A percentile compares a stretch with the other conserved stretches of the same genome.
phyloP scores from a whole-genome alignment of 2,888 invertebrate species.

The Noctua pronuba region DNA sequence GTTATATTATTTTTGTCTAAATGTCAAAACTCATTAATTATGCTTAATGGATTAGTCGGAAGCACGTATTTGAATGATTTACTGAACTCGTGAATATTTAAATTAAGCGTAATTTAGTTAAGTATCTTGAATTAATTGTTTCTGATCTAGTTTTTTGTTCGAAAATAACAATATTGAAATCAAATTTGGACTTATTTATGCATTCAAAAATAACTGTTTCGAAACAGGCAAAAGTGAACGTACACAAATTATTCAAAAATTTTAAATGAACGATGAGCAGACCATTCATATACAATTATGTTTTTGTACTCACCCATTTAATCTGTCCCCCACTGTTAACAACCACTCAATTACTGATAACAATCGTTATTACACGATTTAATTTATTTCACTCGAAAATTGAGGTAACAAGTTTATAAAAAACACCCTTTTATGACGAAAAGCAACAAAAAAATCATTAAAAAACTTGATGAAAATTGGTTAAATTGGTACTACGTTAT shows the following conservation, averaged over 20 bases:
- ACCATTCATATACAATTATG: constrained; percentile 34
- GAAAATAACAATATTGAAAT: not conserved
- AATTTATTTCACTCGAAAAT: constrained; percentile 73
- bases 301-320: constrained; percentile 44
- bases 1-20: constrained; percentile 39
- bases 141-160: constrained; percentile 13
- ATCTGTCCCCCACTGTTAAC: constrained; percentile 54
- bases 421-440: constrained; percentile 72
- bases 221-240: not conserved
- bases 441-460: constrained; percentile 62
- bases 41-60: constrained; percentile 54
- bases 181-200: not conserved
- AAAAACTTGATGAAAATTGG: constrained; percentile 68
- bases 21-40: constrained; percentile 62
- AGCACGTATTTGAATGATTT: constrained; percentile 52
- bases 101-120: constrained; percentile 31
- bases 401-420: constrained; percentile 55
- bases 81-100: constrained; percentile 22
- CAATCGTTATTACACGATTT: constrained; percentile 80
- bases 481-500: constrained; percentile 75
- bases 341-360: constrained; percentile 82
- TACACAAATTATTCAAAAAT: not conserved
- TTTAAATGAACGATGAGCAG: constrained; percentile 10
- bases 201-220: not conserved
- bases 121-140: constrained; percentile 42